Base-by-base conservation (phyloP, 2,113 vertebrate genomes). In the Hydrolagus affinis region DNA sequence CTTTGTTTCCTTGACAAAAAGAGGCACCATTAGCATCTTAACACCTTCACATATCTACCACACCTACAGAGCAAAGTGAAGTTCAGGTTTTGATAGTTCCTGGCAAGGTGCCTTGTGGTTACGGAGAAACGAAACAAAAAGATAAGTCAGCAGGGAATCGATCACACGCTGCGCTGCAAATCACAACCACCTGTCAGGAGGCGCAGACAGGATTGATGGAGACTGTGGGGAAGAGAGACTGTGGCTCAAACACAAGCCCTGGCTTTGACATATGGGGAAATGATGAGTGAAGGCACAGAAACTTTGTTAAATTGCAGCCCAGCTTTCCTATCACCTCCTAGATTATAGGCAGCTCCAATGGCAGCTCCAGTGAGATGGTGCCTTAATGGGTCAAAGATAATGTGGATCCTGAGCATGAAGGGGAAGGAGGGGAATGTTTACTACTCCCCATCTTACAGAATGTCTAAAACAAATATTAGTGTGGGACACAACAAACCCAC, bases 161-260 rank as follows among this genome's bases (percentile, higher is more conserved):
- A 44, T 8, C 74, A 17, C 9, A 8, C 15, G 23, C 19, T 19
- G 21, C n/a, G 56, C 28, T 21, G 17, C 44, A 19, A 11, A 21
- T 4, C 56, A 57, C 57, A 57, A 15, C 56, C 57, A 8, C 17
- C 23, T 72, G 25, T 72, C 72, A 74, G 14, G 11, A 17, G 28
- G 44, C 72, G 12, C 10, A 72, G 72, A 74, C 30, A 11, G 23
- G 7, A 74, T 74, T 28, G 3, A 74, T 77, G 44, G 70, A 30
- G 28, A 72, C 70, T 11, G 23, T 77, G 57, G 21, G 44, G 44
- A 44, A 44, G 44, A 59, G 23, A 23, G 28, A 12, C 57, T 60
- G 56, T 60, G 21, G 75, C 32, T 60, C 75, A 77, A n/a, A 77
- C 11, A 77, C 60, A 57, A 77, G 4, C 74, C n/a, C 70, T 71